These are phyloP conservation scores for Zosterops japonicus DNA, from an alignment of 2,113 vertebrate genomes.

Conservation along the genomic window DNA sequence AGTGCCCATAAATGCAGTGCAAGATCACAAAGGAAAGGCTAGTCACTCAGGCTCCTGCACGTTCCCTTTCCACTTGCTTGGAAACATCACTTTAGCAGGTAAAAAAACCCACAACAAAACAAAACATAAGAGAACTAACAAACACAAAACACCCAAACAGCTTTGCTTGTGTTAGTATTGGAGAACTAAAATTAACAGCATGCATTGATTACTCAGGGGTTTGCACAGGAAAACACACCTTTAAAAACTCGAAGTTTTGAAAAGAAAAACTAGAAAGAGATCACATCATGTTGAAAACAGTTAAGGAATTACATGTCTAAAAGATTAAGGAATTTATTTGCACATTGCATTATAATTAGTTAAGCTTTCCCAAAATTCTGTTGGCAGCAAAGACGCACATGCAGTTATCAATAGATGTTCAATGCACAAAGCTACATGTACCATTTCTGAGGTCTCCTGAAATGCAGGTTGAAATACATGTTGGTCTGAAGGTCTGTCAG, in stretches of 20 bases:
- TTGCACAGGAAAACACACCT: not conserved
- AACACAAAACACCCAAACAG: not conserved
- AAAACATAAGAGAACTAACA: not conserved
- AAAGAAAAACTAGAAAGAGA: not conserved
- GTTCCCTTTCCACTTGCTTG: not conserved
- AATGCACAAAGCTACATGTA: not conserved
- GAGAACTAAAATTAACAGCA: not conserved
- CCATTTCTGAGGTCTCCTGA: conserved; percentile 35
- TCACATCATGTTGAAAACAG: not conserved
- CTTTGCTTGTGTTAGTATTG: not conserved
- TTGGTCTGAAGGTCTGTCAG: not conserved
- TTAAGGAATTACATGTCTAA: not conserved
- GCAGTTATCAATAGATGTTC: not conserved
- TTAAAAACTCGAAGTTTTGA: not conserved
- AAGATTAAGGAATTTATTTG: not conserved
- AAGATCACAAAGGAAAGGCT: not conserved
- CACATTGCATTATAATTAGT: not conserved
- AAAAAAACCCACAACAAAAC: not conserved
- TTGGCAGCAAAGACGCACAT: not conserved
- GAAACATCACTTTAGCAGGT: not conserved
- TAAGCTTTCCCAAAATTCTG: not conserved
- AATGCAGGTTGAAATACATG: not conserved
- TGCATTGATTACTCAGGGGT: not conserved
- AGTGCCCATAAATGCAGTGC: not conserved
- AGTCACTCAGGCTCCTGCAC: not conserved